Percentiles rank a stretch among this genome's conserved stretches.
These are phyloP conservation scores for Copsychus sechellarum DNA, from an alignment of 2,113 vertebrate species.

Conservation along the genomic window DNA sequence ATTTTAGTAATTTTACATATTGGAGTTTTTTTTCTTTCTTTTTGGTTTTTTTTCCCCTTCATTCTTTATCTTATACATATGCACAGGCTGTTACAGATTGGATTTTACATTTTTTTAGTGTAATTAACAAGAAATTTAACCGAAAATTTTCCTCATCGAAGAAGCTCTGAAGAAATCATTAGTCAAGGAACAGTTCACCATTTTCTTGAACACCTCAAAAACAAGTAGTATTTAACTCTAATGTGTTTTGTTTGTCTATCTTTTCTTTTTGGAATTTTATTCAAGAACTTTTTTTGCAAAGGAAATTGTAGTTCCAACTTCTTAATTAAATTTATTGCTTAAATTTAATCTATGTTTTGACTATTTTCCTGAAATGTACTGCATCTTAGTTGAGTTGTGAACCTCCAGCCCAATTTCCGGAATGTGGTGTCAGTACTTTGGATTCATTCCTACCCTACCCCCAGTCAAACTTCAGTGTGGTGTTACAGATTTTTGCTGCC, in stretches of 20 bases:
- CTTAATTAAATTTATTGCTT: neutral
- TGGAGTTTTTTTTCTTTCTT: neutral
- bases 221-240: neutral
- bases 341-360: neutral
- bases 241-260: neutral
- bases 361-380: neutral
- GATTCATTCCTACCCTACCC: neutral
- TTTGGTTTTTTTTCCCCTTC: neutral
- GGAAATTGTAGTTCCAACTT: neutral
- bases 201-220: neutral
- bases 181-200: neutral
- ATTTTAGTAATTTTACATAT: neutral
- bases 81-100: neutral
- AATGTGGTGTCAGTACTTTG: neutral
- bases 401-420: neutral
- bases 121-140: neutral
- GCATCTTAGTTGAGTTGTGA: neutral
- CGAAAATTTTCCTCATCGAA: neutral
- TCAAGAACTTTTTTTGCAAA: neutral
- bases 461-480: neutral
- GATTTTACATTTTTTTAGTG: neutral
- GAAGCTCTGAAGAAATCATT: neutral
- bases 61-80: neutral
- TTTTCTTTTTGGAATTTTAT: neutral
- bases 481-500: neutral